Evolutionary conservation across 2,113 vertebrate species (phyloP).

Genomic region (Psittacara wagleri): DNA sequence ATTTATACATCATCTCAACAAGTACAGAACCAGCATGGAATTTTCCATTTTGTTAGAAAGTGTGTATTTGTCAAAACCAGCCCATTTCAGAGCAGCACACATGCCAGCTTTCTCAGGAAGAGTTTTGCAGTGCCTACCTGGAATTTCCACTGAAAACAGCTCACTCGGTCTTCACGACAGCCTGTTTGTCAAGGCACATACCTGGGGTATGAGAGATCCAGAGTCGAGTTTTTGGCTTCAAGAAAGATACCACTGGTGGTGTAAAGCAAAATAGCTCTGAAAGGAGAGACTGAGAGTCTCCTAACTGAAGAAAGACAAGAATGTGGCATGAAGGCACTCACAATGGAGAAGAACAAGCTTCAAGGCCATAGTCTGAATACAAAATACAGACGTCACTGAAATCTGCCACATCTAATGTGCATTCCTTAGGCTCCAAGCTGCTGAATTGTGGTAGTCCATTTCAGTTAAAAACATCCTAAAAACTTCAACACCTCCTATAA

Average conservation of each 20-base stretch:
- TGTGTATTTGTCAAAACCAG: not conserved
- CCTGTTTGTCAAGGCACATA: not conserved
- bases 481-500: not conserved
- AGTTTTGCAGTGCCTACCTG: not conserved
- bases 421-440: not conserved
- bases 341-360: not conserved
- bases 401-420: not conserved
- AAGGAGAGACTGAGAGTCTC: not conserved
- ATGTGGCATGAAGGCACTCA: not conserved
- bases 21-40: not conserved
- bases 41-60: slow-evolving; percentile 50
- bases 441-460: not conserved
- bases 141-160: slow-evolving; percentile 38
- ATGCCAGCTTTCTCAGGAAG: not conserved
- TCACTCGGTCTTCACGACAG: not conserved
- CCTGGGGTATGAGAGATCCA: not conserved
- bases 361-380: not conserved
- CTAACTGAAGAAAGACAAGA: not conserved
- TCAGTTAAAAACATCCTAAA: not conserved
- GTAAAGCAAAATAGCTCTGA: not conserved
- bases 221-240: not conserved
- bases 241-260: not conserved
- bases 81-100: not conserved
- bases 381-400: not conserved
- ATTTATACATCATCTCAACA: not conserved